Percentiles rank a stretch among this genome's conserved stretches.
These are phyloP conservation scores for Dromiciops gliroides DNA, from an alignment of 2,113 vertebrate species.

Conservation along the genomic window DNA sequence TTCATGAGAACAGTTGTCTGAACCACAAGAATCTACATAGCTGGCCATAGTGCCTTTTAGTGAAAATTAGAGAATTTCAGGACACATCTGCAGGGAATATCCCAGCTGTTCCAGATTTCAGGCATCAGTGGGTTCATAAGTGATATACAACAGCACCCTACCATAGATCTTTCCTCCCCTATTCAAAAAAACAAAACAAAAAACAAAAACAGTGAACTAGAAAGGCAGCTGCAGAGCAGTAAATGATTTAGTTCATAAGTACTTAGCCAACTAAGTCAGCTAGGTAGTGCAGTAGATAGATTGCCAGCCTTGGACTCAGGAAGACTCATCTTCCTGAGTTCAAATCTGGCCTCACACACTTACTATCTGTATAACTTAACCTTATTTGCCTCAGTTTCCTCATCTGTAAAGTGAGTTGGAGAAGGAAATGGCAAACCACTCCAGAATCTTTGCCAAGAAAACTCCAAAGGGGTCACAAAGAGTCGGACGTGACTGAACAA, in stretches of 20 bases:
- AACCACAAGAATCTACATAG: background rate
- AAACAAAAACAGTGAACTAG: too few relatives aligned
- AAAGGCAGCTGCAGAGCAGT: background rate
- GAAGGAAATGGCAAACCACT: background rate
- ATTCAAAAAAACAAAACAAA: background rate
- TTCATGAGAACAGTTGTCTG: background rate
- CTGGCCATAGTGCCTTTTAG: background rate
- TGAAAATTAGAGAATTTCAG: background rate
- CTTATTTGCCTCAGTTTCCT: background rate
- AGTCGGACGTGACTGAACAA: background rate
- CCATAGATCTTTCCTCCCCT: background rate
- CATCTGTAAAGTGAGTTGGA: background rate
- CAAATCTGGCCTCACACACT: background rate
- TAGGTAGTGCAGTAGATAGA: too few relatives aligned
- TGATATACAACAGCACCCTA: background rate
- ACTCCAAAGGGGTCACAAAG: background rate
- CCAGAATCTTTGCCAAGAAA: background rate
- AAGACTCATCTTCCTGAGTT: background rate
- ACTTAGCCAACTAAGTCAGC: background rate
- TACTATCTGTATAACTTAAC: background rate
- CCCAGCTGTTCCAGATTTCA: background rate
- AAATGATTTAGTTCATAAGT: background rate
- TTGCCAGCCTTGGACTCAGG: too few relatives aligned
- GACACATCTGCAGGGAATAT: background rate
- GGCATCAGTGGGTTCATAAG: background rate